phyloP scores from a whole-genome alignment of 2,797 vertebrate species.

The Fringilla coelebs region DNA sequence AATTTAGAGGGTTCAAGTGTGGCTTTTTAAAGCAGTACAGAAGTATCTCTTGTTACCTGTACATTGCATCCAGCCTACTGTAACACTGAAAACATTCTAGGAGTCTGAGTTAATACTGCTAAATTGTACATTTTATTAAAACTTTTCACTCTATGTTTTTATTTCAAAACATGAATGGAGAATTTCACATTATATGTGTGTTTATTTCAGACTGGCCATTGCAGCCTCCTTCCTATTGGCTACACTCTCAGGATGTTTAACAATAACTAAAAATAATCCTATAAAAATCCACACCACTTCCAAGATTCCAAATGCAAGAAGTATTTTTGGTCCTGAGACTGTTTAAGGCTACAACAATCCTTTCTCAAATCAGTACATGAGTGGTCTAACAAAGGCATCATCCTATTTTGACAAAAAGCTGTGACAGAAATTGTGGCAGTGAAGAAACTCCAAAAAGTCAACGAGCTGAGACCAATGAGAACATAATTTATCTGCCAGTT shows the following conservation, averaged over 20 bases:
- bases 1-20: background rate
- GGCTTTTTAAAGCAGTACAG: background rate
- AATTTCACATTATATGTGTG: background rate
- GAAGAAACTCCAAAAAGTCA: background rate
- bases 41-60: background rate
- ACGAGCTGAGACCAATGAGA: background rate
- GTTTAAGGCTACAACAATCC: background rate
- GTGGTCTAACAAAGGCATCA: background rate
- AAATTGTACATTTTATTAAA: background rate
- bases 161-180: background rate
- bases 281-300: background rate
- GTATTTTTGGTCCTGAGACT: background rate
- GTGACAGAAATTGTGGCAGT: background rate
- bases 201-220: background rate
- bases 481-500: background rate
- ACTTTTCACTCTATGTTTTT: background rate
- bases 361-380: background rate
- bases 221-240: background rate
- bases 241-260: background rate
- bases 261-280: background rate
- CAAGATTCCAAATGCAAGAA: background rate
- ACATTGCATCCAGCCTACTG: background rate
- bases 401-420: background rate
- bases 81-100: background rate
- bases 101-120: background rate